phyloP scores from a whole-genome alignment of 2,797 vertebrate species.

The Phoeniculus purpureus region DNA sequence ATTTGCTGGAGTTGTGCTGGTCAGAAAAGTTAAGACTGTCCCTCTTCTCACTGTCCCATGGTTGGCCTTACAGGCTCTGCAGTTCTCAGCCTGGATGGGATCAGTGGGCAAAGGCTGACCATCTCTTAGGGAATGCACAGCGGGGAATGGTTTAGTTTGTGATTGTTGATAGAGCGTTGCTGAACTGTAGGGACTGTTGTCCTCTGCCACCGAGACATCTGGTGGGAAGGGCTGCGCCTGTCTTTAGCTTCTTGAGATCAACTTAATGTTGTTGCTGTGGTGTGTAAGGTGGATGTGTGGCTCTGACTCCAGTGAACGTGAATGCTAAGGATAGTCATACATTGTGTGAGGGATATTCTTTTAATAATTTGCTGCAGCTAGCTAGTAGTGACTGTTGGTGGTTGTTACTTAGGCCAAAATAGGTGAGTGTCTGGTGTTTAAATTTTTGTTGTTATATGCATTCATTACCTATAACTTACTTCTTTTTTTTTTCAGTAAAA shows the following conservation, averaged over 20 bases:
- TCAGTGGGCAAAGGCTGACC: not conserved
- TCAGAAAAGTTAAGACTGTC: not conserved
- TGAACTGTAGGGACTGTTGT: not conserved
- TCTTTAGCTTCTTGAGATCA: not conserved
- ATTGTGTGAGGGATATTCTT: not conserved
- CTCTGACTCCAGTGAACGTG: not conserved
- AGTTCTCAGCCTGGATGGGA: not conserved
- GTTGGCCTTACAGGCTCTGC: not conserved
- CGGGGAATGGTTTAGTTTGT: not conserved
- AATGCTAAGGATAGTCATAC: not conserved
- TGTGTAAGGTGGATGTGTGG: not conserved
- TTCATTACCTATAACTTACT: not conserved
- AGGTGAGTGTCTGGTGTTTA: not conserved
- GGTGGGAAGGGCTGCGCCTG: not conserved
- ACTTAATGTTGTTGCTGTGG: accelerated
- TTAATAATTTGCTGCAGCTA: not conserved
- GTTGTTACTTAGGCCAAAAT: not conserved
- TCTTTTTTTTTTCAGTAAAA: not conserved
- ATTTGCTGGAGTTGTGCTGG: not conserved
- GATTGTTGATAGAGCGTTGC: not conserved
- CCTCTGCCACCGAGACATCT: accelerated
- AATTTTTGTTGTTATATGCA: not conserved
- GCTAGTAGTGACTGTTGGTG: not conserved
- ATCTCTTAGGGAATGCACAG: too few relatives aligned
- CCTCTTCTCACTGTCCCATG: not conserved